Percentiles rank a stretch among this genome's conserved stretches.
Evolutionary conservation across 2,113 vertebrate species (phyloP).

Genomic region (Macquaria ambigua): DNA sequence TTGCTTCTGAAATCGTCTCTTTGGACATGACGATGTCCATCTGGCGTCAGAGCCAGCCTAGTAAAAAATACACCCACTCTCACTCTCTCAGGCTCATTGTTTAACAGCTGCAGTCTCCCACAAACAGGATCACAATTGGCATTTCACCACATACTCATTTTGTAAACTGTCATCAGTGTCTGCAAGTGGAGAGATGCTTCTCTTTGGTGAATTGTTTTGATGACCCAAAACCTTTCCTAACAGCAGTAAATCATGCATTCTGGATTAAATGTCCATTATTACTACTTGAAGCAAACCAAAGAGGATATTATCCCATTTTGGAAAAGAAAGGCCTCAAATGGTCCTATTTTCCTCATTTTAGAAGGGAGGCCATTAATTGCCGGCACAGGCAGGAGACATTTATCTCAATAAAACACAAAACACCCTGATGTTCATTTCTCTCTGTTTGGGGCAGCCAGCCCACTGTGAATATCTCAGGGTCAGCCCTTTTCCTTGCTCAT

Average conservation of each 20-base stretch:
- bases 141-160: slow-evolving; percentile 58
- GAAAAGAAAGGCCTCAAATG: slow-evolving; percentile 50
- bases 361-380: slow-evolving; percentile 78
- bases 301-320: slow-evolving; percentile 63
- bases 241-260: slow-evolving; percentile 53
- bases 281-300: slow-evolving; percentile 41
- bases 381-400: slow-evolving; percentile 76
- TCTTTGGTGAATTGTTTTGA: slow-evolving; percentile 57
- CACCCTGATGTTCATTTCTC: slow-evolving; percentile 77
- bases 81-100: slow-evolving; percentile 51
- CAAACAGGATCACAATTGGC: slow-evolving; percentile 59
- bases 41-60: slow-evolving; percentile 38
- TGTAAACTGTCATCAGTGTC: slow-evolving; percentile 54
- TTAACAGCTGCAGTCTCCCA: slow-evolving; percentile 47
- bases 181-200: slow-evolving; percentile 37
- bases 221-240: slow-evolving; percentile 52
- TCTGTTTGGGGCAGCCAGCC: slow-evolving; percentile 70
- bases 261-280: slow-evolving; percentile 65
- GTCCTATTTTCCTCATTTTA: slow-evolving; percentile 68
- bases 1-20: slow-evolving; percentile 55
- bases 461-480: slow-evolving; percentile 74
- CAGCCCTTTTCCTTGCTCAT: slow-evolving; percentile 78
- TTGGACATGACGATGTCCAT: slow-evolving; percentile 62
- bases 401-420: slow-evolving; percentile 84
- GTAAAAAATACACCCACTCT: slow-evolving; percentile 26